phyloP scores from a whole-genome alignment of 2,113 vertebrate genomes.

The Rostratula benghalensis region DNA sequence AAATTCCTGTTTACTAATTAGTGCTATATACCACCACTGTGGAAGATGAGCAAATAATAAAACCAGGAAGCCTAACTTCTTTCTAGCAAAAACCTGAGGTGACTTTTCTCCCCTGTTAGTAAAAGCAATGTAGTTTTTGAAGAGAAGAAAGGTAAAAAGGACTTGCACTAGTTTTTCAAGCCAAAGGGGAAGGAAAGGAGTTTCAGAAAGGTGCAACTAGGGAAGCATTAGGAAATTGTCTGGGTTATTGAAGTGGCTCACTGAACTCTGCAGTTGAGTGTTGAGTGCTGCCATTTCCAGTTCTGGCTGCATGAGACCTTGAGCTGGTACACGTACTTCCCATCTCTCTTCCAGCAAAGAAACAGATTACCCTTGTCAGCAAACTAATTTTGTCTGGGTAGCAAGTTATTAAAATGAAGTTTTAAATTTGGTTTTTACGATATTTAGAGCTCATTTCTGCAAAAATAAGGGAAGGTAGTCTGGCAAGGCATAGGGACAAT shows the following conservation, averaged over 20 bases:
- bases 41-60: background rate
- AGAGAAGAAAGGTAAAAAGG: background rate
- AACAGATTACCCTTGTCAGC: slow-evolving; percentile 16
- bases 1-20: background rate
- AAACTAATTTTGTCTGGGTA: slow-evolving; percentile 1
- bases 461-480: background rate
- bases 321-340: background rate
- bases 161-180: background rate
- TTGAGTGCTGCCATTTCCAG: slow-evolving; percentile 25
- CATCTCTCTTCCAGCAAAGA: background rate
- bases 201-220: background rate
- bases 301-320: background rate
- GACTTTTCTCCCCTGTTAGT: background rate
- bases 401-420: background rate
- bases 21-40: background rate
- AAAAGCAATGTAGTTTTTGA: background rate
- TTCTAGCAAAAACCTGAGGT: background rate
- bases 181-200: background rate
- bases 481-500: background rate
- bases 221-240: slow-evolving; percentile 30
- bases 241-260: slow-evolving; percentile 24
- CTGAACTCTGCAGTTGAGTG: slow-evolving; percentile 26
- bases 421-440: background rate
- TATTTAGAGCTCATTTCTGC: background rate
- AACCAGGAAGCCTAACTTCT: background rate